These are phyloP conservation scores for Hycleus cichorii DNA, from an alignment of 1,140 invertebrate species.

Conservation along the genomic window DNA sequence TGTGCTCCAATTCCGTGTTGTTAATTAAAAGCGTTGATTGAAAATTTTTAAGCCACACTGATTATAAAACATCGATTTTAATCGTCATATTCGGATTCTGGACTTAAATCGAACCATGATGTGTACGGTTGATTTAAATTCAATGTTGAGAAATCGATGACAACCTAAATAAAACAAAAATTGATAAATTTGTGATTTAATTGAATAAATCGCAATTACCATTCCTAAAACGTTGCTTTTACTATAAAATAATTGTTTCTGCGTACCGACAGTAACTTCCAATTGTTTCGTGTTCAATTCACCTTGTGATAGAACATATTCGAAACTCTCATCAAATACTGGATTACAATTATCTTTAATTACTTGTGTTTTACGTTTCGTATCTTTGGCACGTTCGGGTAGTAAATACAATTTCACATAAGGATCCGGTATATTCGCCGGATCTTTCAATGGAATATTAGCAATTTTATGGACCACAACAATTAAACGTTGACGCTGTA, in stretches of 20 bases:
- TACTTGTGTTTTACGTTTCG: slow-evolving; percentile 82
- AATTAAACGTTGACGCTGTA: slow-evolving; percentile 69
- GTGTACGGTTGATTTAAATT: slow-evolving; percentile 58
- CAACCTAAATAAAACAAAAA: slow-evolving; percentile 46
- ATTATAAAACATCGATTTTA: not conserved
- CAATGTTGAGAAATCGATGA: slow-evolving; percentile 57
- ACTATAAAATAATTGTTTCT: slow-evolving; percentile 69
- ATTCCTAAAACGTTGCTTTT: slow-evolving; percentile 76
- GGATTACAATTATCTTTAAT: slow-evolving; percentile 87
- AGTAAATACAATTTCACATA: slow-evolving; percentile 91
- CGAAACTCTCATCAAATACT: slow-evolving; percentile 83
- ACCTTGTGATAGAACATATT: slow-evolving; percentile 70
- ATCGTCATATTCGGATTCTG: slow-evolving; percentile 40
- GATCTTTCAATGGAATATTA: slow-evolving; percentile 83
- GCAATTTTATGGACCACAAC: slow-evolving; percentile 81
- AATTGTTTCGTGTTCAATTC: slow-evolving; percentile 65
- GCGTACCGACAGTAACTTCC: slow-evolving; percentile 75
- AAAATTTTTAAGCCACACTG: not conserved
- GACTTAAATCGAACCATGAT: slow-evolving; percentile 63
- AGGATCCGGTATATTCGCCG: slow-evolving; percentile 84
- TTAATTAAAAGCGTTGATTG: too few relatives aligned
- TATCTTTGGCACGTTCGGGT: slow-evolving; percentile 78
- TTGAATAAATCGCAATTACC: slow-evolving; percentile 40
- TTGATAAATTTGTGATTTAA: slow-evolving; percentile 1
- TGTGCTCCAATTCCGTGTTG: too few relatives aligned